phyloP scores from a whole-genome alignment of 2,113 vertebrate species.

The Sinocyclocheilus grahami region DNA sequence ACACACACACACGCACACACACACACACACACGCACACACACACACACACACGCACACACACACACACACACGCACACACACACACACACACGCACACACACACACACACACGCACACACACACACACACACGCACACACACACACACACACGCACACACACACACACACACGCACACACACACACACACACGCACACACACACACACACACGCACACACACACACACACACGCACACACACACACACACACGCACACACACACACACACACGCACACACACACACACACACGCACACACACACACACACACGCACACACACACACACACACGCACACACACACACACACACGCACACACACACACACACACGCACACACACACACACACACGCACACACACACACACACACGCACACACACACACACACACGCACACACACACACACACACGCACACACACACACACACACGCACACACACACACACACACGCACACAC shows the following conservation, averaged over 20 bases:
- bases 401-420: neutral
- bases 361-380: slow-evolving; percentile 7
- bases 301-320: slow-evolving; percentile 7
- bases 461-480: neutral
- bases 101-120: neutral
- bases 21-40: slow-evolving; percentile 14
- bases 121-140: slow-evolving; percentile 7
- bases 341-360: neutral
- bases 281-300: neutral
- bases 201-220: slow-evolving; percentile 14
- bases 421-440: slow-evolving; percentile 7
- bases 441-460: slow-evolving; percentile 14
- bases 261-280: slow-evolving; percentile 14
- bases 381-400: slow-evolving; percentile 14
- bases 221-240: neutral
- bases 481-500: slow-evolving; percentile 7
- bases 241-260: slow-evolving; percentile 7
- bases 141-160: slow-evolving; percentile 14
- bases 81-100: slow-evolving; percentile 14
- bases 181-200: slow-evolving; percentile 7
- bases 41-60: neutral
- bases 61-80: slow-evolving; percentile 7
- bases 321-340: slow-evolving; percentile 14
- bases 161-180: neutral
- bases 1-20: slow-evolving; percentile 7